Evolutionary conservation across 2,888 invertebrate species (phyloP).

Genomic region (Aquatica leii): DNA sequence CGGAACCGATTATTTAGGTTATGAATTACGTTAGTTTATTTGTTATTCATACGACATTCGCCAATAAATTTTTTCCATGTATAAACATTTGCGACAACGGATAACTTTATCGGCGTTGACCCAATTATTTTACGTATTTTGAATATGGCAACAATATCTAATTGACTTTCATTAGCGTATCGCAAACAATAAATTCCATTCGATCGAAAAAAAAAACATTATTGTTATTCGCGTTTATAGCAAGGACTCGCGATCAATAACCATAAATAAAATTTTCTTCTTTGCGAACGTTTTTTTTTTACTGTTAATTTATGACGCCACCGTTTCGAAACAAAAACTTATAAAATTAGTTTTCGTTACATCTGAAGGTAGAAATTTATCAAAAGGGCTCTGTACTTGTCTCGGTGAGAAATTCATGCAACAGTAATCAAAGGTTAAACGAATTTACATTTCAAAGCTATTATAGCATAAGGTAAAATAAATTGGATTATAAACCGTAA

Average conservation of each 20-base stretch:
- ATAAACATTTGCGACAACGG: too few relatives aligned
- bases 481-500: background rate
- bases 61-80: background rate
- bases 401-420: background rate
- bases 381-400: background rate
- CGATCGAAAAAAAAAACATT: background rate
- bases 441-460: background rate
- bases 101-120: background rate
- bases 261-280: slow-evolving; percentile 25
- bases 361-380: background rate
- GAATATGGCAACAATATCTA: too few relatives aligned
- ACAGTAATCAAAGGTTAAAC: background rate
- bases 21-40: background rate
- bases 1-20: slow-evolving; percentile 2
- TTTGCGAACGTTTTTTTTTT: background rate
- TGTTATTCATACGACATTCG: background rate
- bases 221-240: slow-evolving; percentile 31
- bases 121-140: too few relatives aligned
- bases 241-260: slow-evolving; percentile 35
- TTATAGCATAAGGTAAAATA: background rate
- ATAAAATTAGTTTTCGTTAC: background rate
- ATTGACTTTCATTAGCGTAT: too few relatives aligned
- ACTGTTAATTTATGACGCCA: background rate
- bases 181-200: too few relatives aligned
- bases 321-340: background rate